Evolutionary conservation across 2,888 invertebrate species (phyloP).

Genomic region (Stenurella melanura): DNA sequence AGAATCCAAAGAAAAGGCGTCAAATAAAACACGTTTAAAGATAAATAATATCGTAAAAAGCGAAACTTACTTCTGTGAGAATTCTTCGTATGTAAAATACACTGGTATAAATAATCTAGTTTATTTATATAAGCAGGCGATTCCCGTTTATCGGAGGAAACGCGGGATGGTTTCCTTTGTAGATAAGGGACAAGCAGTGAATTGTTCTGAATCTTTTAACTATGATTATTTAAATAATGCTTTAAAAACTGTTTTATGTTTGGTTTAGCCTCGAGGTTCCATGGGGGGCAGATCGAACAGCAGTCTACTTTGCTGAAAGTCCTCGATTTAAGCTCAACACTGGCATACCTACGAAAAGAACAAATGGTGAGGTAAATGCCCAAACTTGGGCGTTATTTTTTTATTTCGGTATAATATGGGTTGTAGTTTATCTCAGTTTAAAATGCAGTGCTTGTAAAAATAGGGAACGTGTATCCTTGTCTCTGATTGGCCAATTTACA

Average conservation of each 20-base stretch:
- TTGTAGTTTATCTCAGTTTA: no score
- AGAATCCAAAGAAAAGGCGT: background rate
- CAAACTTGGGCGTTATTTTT: no score
- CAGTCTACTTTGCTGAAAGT: no score
- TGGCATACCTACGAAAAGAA: no score
- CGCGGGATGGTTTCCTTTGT: constrained; percentile 1
- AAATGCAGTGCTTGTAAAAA: no score
- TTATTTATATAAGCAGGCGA: background rate
- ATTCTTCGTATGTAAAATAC: constrained; percentile 2
- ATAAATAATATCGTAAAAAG: constrained; percentile 3
- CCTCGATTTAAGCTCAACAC: no score
- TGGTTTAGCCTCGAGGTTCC: background rate
- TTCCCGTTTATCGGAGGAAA: constrained; percentile 7
- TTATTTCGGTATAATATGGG: no score
- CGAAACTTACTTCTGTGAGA: background rate
- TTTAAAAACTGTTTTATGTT: background rate
- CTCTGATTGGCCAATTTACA: no score
- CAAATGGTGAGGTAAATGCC: no score
- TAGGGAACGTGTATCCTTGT: no score
- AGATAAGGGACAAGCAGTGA: background rate
- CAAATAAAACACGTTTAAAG: constrained; percentile 1
- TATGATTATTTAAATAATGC: background rate
- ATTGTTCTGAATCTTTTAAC: background rate
- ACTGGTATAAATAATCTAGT: background rate
- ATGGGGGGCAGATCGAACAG: background rate